These are phyloP conservation scores for Phylloscopus collybita DNA, from an alignment of 2,797 vertebrate species.

Conservation along the genomic window DNA sequence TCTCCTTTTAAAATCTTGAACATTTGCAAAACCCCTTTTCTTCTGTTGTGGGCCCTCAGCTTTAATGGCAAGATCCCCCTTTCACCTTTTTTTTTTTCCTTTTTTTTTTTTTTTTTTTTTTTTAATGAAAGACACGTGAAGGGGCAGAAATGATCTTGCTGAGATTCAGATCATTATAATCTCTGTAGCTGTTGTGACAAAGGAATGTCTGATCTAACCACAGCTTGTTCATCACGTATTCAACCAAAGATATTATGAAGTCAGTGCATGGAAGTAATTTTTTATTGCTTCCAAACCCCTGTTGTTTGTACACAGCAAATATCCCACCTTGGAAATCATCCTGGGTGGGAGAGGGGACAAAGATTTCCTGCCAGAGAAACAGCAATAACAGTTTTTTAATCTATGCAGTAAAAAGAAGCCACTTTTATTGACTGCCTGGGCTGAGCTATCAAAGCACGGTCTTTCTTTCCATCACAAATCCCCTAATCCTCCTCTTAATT, in stretches of 20 bases:
- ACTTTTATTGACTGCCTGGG: neutral
- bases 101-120: neutral
- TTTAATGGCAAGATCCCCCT: neutral
- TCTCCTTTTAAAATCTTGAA: neutral
- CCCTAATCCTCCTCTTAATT: neutral
- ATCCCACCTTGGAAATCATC: neutral
- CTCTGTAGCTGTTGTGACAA: neutral
- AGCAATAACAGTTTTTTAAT: neutral
- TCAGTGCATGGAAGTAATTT: neutral
- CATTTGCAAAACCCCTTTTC: neutral
- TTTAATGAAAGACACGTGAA: neutral
- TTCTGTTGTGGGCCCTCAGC: neutral
- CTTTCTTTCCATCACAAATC: neutral
- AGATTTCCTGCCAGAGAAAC: neutral
- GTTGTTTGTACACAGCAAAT: neutral
- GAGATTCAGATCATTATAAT: neutral
- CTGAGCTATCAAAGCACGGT: neutral
- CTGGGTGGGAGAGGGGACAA: neutral
- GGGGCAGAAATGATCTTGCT: neutral
- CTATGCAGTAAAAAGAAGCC: neutral
- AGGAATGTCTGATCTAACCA: neutral
- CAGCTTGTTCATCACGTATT: neutral
- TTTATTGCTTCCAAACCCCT: neutral
- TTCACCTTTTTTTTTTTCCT: neutral
- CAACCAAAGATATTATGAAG: neutral